A percentile compares a stretch with the other conserved stretches of the same genome.
phyloP scores from a whole-genome alignment of 2,888 invertebrate genomes.

The Pachycephus smyrnensis region DNA sequence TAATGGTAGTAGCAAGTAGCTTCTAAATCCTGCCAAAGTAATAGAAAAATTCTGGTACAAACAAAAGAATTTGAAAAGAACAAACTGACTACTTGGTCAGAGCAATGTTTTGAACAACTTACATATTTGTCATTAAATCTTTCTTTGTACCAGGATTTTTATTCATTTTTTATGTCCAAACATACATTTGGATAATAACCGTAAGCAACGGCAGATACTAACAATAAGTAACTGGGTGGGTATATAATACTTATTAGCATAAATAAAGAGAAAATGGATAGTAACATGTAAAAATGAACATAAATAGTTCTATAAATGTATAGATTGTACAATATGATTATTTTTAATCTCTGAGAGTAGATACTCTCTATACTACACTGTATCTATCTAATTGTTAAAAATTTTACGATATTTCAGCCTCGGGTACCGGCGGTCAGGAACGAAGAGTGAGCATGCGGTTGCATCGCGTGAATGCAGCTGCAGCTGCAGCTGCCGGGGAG shows the following conservation, averaged over 20 bases:
- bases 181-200: background rate
- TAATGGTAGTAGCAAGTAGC: background rate
- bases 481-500: slow-evolving; percentile 49
- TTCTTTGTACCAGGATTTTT: background rate
- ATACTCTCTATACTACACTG: background rate
- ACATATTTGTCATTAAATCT: background rate
- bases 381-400: background rate
- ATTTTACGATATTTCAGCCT: slow-evolving; percentile 49
- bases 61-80: background rate
- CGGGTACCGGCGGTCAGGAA: slow-evolving; percentile 60
- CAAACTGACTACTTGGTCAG: too few relatives aligned
- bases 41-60: background rate
- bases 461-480: slow-evolving; percentile 48
- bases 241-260: background rate
- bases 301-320: background rate
- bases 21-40: background rate
- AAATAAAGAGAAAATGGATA: background rate
- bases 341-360: background rate
- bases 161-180: background rate
- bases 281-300: background rate
- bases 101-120: background rate
- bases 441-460: slow-evolving; percentile 65
- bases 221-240: background rate
- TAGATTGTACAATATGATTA: background rate
- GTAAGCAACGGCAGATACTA: background rate